These are phyloP conservation scores for Brotogeris chrysoptera DNA, from an alignment of 2,797 vertebrate genomes.

Conservation along the genomic window DNA sequence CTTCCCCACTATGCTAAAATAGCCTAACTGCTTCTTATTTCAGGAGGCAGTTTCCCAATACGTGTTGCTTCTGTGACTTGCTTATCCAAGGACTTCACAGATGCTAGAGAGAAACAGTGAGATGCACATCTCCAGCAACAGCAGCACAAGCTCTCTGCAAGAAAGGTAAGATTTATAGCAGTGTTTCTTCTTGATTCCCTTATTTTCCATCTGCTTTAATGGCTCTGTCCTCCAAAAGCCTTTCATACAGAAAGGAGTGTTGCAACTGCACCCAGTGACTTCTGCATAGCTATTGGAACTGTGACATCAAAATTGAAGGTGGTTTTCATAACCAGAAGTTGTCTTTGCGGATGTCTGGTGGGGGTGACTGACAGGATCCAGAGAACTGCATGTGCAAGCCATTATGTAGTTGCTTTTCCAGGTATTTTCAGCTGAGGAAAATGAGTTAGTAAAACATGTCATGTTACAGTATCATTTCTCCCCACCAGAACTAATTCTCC, in stretches of 20 bases:
- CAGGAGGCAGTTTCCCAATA: background rate
- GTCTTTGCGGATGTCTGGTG: background rate
- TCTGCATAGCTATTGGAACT: background rate
- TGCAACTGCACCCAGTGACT: background rate
- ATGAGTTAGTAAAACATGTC: background rate
- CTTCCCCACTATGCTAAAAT: background rate
- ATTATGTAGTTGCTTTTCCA: background rate
- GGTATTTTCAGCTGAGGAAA: background rate
- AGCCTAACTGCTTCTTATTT: background rate
- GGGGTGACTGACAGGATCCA: background rate
- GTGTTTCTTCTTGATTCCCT: background rate
- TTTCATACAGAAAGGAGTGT: background rate
- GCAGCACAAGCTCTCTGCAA: background rate
- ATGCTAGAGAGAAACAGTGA: background rate
- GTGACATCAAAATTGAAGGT: background rate
- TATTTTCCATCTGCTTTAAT: background rate
- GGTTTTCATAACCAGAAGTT: background rate
- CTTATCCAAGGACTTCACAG: background rate
- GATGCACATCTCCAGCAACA: background rate
- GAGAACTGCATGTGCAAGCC: background rate
- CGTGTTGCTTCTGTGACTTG: background rate
- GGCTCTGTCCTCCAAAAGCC: background rate
- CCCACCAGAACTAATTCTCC: constrained; percentile 1
- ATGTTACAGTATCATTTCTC: background rate
- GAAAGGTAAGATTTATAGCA: background rate